Percentiles rank a stretch among this genome's conserved stretches.
These are phyloP conservation scores for Podarcis siculus DNA, from an alignment of 2,797 vertebrate species.

Conservation along the genomic window DNA sequence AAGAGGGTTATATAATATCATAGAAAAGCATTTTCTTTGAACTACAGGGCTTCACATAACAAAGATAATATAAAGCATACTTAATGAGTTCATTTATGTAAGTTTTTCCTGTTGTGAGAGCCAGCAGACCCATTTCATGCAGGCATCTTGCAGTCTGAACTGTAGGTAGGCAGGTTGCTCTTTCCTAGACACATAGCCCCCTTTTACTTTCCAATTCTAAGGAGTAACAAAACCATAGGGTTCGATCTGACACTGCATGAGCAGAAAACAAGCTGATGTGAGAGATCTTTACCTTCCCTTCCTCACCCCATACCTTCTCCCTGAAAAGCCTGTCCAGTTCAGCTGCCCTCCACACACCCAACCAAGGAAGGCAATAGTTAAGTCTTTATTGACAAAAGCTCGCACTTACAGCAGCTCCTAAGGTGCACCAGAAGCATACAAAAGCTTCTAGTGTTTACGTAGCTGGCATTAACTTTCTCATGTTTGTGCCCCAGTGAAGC, in stretches of 20 bases:
- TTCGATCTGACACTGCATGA: too few species aligned
- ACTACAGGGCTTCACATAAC: background rate
- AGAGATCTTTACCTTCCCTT: background rate
- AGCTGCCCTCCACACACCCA: background rate
- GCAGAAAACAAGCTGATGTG: background rate
- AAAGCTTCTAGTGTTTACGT: too few species aligned
- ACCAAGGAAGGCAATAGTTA: too few species aligned
- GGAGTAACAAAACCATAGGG: background rate
- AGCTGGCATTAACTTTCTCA: too few species aligned
- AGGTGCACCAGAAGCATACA: too few species aligned
- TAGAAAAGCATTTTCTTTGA: background rate
- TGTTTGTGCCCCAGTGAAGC: too few species aligned
- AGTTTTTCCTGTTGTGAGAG: background rate
- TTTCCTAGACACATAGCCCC: background rate
- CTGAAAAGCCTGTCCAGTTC: background rate
- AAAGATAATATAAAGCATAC: background rate
- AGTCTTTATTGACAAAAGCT: too few species aligned
- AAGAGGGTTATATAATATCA: background rate
- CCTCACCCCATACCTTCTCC: background rate
- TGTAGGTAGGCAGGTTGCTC: background rate
- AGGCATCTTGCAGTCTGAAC: background rate
- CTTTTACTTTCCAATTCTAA: background rate
- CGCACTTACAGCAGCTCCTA: too few species aligned
- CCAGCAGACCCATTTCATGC: background rate
- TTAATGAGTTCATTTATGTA: background rate